Evolutionary conservation across 92 coral and sea anemone species (phyloP).

Genomic region (Porites evermanni): DNA sequence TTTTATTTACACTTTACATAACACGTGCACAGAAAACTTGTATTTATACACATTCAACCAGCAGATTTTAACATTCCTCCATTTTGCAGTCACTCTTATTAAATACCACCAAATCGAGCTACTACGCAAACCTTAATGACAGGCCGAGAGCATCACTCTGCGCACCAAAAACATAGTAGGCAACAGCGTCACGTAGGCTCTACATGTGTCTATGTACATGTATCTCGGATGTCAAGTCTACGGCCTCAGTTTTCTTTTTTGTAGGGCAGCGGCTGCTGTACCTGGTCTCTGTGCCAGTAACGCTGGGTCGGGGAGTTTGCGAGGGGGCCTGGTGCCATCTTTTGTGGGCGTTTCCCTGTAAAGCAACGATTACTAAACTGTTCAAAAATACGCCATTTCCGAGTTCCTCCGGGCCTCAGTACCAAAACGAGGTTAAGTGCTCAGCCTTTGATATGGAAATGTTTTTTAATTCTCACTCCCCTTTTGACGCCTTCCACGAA

Average conservation of each 20-base stretch:
- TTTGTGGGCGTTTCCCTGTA: conserved; percentile 3
- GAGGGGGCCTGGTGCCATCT: conserved; percentile 33
- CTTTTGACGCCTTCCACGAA: no score
- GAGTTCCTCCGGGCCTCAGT: no score
- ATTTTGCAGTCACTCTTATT: background rate
- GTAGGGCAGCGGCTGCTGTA: conserved; percentile 85
- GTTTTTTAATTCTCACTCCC: no score
- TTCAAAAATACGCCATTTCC: no score
- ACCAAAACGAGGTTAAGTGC: no score
- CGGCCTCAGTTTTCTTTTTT: conserved; percentile 66
- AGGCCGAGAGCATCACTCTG: background rate
- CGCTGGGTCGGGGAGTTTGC: conserved; percentile 48
- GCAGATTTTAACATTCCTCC: background rate
- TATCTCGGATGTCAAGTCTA: background rate
- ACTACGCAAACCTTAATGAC: background rate
- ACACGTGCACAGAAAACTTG: conserved; percentile 8
- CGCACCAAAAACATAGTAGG: background rate
- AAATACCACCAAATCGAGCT: background rate
- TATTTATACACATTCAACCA: background rate
- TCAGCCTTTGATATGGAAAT: no score
- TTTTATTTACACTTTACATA: conserved; percentile 22
- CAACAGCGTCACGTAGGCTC: background rate
- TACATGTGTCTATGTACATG: background rate
- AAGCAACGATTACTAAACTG: background rate
- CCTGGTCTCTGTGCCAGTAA: conserved; percentile 65